Base-by-base conservation (phyloP, 1,140 invertebrate species). In the Halyomorpha halys region DNA sequence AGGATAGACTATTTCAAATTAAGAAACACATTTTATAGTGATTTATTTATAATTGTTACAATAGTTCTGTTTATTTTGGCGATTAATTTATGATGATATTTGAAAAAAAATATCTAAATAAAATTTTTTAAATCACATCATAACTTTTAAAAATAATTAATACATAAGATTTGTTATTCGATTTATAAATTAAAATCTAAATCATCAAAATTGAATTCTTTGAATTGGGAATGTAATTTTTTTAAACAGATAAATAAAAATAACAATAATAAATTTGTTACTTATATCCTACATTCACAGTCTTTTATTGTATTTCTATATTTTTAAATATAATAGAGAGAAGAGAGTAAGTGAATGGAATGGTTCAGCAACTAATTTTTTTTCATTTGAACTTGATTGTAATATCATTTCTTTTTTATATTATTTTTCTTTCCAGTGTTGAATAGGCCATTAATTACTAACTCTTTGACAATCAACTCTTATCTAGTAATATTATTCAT, bases 21-120 rank as follows among this genome's bases (percentile, higher is more conserved):
- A 39, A 39, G 6, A 39, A 39, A 39, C 13, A 39, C 34, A 39
- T 1, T 39, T 39, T 39, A 6, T 39, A 39, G 34, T 11, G 34
- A 39, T 39, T 39, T 39, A 39, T 39, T 39, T 39, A 11, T 39
- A 39, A 39, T 39, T 39, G 34, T 39, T 39, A 39, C 34, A 39
- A 39, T 39, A 39, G 34, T 39, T 39, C 11, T 39, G 34, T 39
- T 39, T 39, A 13, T 39, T n/a, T 39, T 39, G 34, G 34, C 34
- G 34, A 39, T 6, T 39, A 39, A 13, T 39, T 11, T 13, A 39
- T 39, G 34, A 39, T 56, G 34, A 13, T 56, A 56, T 23, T 56
- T 56, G 23, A 56, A 56, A 56, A n/a, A n/a, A 56, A 56, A 56
- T 56, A 56, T 56, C 53, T 56, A 56, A 56, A 56, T 49, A 23